Evolutionary conservation across 2,113 vertebrate genomes (phyloP).

Genomic region (Daboia siamensis): DNA sequence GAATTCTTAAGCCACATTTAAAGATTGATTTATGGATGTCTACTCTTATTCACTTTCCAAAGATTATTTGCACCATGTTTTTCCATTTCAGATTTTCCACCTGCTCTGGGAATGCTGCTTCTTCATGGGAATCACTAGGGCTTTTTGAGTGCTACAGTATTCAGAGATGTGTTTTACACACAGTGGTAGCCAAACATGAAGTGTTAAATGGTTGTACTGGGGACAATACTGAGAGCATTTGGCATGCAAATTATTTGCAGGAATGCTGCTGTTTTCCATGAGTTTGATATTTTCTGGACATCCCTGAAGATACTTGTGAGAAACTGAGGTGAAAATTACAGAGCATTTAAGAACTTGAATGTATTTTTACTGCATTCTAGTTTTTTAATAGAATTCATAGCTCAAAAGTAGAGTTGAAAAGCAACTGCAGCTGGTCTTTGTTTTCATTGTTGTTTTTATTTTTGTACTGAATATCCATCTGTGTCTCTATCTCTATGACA

Average conservation of each 20-base stretch:
- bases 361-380: conserved; percentile 7
- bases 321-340: background rate
- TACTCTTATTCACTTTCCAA: conserved; percentile 4
- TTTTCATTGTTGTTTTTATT: conserved; percentile 6
- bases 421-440: conserved; percentile 4
- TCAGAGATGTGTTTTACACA: conserved; percentile 6
- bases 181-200: conserved; percentile 1
- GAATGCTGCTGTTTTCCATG: conserved; percentile 14
- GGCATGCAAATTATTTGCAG: conserved; percentile 20
- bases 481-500: background rate
- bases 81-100: conserved; percentile 19
- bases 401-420: conserved; percentile 6
- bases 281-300: background rate
- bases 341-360: conserved; percentile 4
- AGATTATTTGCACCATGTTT: background rate
- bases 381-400: conserved; percentile 32
- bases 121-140: conserved; percentile 7
- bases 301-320: background rate
- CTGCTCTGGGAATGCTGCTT: background rate
- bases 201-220: conserved; percentile 11
- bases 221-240: background rate
- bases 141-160: conserved; percentile 10
- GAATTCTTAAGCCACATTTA: background rate
- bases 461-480: background rate
- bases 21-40: background rate